A percentile compares a stretch with the other conserved stretches of the same genome.
These are phyloP conservation scores for Tyrophagus putrescentiae DNA, from an alignment of 1,140 invertebrate genomes.

Conservation along the genomic window DNA sequence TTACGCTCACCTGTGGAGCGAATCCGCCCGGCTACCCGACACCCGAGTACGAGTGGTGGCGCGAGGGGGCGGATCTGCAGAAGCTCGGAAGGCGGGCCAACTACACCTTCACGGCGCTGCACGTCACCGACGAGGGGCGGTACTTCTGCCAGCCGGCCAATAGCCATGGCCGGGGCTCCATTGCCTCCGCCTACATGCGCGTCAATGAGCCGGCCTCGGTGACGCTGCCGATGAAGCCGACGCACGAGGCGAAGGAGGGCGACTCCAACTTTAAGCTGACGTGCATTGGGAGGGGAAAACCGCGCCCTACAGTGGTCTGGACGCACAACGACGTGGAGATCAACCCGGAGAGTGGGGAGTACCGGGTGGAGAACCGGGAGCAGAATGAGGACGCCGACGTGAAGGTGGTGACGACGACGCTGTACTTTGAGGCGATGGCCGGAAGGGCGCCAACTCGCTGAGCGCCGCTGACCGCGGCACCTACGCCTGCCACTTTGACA, in stretches of 20 bases:
- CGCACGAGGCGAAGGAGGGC: constrained; percentile 44
- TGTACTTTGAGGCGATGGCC: constrained; percentile 58
- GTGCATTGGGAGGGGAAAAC: constrained; percentile 71
- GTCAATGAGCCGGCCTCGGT: constrained; percentile 70
- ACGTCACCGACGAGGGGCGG: constrained; percentile 63
- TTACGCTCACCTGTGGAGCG: constrained; percentile 68
- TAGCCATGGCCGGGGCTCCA: constrained; percentile 64
- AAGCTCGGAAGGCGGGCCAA: constrained; percentile 53
- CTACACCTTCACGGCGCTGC: constrained; percentile 66
- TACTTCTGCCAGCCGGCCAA: constrained; percentile 79
- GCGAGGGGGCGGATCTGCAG: constrained; percentile 42
- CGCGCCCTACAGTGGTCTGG: constrained; percentile 64
- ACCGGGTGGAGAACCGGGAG: constrained; percentile 59
- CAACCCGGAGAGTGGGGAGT: constrained; percentile 44
- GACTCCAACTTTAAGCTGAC: constrained; percentile 61
- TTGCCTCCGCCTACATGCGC: constrained; percentile 60
- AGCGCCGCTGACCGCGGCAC: constrained; percentile 66
- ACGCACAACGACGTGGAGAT: constrained; percentile 64
- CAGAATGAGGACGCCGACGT: constrained; percentile 52
- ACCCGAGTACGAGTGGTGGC: constrained; percentile 70
- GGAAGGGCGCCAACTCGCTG: constrained; percentile 39
- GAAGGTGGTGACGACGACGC: constrained; percentile 61
- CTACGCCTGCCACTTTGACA: constrained; percentile 73
- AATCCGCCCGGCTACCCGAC: constrained; percentile 73
- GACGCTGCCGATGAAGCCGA: constrained; percentile 58